Base-by-base conservation (phyloP, 2,888 invertebrate genomes). In the Xestoiulus laeticollis region DNA sequence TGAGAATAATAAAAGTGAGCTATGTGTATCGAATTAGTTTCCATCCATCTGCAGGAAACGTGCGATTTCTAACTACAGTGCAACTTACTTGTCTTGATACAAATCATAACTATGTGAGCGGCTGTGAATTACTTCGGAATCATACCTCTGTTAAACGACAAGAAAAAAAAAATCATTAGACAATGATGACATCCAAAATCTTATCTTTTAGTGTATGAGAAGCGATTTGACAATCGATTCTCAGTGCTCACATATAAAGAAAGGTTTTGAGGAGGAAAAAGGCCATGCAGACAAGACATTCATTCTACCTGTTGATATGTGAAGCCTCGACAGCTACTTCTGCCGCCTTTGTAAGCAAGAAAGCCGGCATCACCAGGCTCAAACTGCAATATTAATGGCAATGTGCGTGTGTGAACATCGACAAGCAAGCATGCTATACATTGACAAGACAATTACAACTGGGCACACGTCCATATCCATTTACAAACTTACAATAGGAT, bases 21-120 rank as follows among this genome's bases (percentile, higher is more conserved):
- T 48, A 16, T 48, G n/a, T n/a, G 48, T 48, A 48, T 48, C 48
- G 48, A 12, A 48, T n/a, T n/a, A 16, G 16, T 48, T 48, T 48
- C 48, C 48, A 48, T 12, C 5, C 6, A 12, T 26, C 16, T 12
- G 53, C 53, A 48, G n/a, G n/a, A 86, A 48, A 32, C 30, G n/a
- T 10, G 19, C 53, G n/a, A 68, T 19, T 68, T 10, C 68, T 26
- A 6, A 26, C 8, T 8, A 68, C 68, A 68, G 68, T 68, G 84
- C 33, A 33, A 87, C 86, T 85, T 84, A 88, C 89, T 88, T 89
- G 33, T 88, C 88, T 88, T 89, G 88, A 53, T 89, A 88, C 33
- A 89, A 88, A 87, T 89, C 90, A 32, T 89, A 88, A 83, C 90
- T 91, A 8, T 91, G 90, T 14, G 91, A 91, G 82, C 91, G 89